Percentiles rank a stretch among this genome's conserved stretches.
phyloP scores from a whole-genome alignment of 2,888 invertebrate species.

The Microctonus hyperodae region DNA sequence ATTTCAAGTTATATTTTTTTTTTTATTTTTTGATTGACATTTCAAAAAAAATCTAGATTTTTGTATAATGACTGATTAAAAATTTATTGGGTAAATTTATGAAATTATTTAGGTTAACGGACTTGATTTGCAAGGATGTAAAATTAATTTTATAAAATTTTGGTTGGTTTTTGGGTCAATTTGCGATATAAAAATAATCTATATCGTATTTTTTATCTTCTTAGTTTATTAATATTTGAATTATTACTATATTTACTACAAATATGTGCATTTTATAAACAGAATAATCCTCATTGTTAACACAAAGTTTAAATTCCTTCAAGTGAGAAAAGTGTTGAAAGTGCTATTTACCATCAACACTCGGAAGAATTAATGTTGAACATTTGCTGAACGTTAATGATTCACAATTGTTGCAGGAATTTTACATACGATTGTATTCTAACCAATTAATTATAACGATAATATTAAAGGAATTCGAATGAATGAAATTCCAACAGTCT shows the following conservation, averaged over 20 bases:
- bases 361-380: neutral
- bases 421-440: neutral
- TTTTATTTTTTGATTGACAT: neutral
- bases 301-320: neutral
- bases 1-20: neutral
- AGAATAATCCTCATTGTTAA: too few species aligned
- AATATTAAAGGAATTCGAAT: conserved; percentile 2
- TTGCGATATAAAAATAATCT: too few species aligned
- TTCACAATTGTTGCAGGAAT: neutral
- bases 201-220: too few species aligned
- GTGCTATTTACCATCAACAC: neutral
- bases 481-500: neutral
- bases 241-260: neutral
- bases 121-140: neutral
- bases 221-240: neutral
- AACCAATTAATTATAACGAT: too few species aligned
- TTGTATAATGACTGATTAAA: neutral
- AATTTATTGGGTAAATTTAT: neutral
- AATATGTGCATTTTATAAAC: neutral
- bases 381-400: neutral
- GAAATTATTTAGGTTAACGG: neutral
- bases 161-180: neutral
- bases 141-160: neutral
- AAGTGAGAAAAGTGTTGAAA: neutral
- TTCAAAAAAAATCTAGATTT: neutral